Conservation (phyloP, 2,797 vertebrate genomes). For the Eutrigla gurnardus region DNA sequence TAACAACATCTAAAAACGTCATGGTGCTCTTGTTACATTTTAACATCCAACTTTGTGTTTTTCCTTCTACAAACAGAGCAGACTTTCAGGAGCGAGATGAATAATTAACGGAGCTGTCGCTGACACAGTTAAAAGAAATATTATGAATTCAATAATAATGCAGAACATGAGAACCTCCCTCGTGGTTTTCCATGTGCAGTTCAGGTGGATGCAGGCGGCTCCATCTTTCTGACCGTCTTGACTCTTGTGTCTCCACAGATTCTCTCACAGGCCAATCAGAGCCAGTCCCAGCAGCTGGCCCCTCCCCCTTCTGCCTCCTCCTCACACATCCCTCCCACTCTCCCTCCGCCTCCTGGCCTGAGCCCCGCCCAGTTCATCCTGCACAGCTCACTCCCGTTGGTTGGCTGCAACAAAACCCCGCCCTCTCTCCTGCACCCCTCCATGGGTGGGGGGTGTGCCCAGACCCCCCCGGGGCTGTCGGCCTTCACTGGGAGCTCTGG, state of each 20-base stretch:
- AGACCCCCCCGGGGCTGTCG: constrained; percentile 81
- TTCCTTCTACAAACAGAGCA: too few relatives aligned
- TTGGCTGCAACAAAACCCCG: constrained; percentile 88
- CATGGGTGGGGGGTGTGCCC: constrained; percentile 81
- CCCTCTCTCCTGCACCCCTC: constrained; percentile 83
- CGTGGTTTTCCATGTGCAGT: too few relatives aligned
- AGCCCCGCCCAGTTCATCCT: constrained; percentile 88
- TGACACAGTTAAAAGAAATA: too few relatives aligned
- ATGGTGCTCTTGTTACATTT: too few relatives aligned
- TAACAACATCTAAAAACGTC: too few relatives aligned
- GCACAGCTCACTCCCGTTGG: constrained; percentile 87
- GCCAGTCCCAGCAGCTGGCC: constrained; percentile 78
- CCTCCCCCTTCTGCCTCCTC: constrained; percentile 80
- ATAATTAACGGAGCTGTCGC: too few relatives aligned
- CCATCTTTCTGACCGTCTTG: neutral
- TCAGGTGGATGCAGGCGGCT: too few relatives aligned
- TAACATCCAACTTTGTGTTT: too few relatives aligned
- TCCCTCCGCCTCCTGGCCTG: constrained; percentile 80
- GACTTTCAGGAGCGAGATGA: too few relatives aligned
- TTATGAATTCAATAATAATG: too few relatives aligned
- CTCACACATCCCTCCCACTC: constrained; percentile 82
- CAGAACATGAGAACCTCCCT: too few relatives aligned
- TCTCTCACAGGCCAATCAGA: constrained; percentile 90
- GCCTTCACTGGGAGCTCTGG: constrained; percentile 72
- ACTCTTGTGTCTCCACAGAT: constrained; percentile 81